These are phyloP conservation scores for Proteles cristata DNA, from an alignment of 2,113 vertebrate genomes.

Conservation along the genomic window DNA sequence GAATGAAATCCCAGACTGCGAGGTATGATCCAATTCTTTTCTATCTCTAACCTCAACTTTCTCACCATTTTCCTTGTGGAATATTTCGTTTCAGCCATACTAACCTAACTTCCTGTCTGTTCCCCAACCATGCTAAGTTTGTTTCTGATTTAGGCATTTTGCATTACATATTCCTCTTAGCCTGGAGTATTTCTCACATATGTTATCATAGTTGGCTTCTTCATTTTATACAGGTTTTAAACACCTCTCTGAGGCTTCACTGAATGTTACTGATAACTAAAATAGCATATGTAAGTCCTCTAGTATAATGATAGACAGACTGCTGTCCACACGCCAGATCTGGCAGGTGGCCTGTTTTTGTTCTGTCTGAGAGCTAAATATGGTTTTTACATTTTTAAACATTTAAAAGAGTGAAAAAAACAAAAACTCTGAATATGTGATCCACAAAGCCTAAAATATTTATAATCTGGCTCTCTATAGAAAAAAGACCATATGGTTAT, in stretches of 20 bases:
- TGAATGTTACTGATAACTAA: conserved; percentile 46
- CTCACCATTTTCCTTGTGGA: neutral
- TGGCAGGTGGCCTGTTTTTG: conserved; percentile 31
- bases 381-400: conserved; percentile 56
- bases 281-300: conserved; percentile 44
- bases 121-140: neutral
- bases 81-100: neutral
- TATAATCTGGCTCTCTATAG: neutral
- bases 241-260: neutral
- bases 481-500: neutral
- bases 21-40: neutral
- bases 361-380: conserved; percentile 52
- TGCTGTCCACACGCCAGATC: conserved; percentile 25
- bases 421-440: neutral
- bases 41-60: neutral
- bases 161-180: neutral
- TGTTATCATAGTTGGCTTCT: neutral
- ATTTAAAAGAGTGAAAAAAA: conserved; percentile 17
- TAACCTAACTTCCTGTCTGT: neutral
- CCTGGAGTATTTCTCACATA: neutral
- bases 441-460: conserved; percentile 8
- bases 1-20: neutral
- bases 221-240: neutral
- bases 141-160: conserved; percentile 39
- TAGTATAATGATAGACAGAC: conserved; percentile 31